phyloP scores from a whole-genome alignment of 2,797 vertebrate genomes.

The Rhynchotus rufescens region DNA sequence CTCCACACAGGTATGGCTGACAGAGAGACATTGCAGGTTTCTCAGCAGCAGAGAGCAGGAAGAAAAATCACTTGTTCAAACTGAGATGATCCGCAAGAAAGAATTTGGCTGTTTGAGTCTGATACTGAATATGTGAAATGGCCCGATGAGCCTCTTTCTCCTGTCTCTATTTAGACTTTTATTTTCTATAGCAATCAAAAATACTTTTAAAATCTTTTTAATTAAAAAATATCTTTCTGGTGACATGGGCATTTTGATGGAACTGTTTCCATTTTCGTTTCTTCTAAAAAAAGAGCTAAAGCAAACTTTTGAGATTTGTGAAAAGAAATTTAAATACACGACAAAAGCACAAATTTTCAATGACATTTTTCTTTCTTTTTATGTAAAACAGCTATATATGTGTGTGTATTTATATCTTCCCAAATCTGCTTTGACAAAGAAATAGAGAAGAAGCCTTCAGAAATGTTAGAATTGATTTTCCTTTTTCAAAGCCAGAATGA shows the following conservation, averaged over 20 bases:
- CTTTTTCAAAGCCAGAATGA: constrained; percentile 1
- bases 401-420: constrained; percentile 65
- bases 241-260: constrained; percentile 24
- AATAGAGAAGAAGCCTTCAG: constrained; percentile 40
- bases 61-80: background rate
- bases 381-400: constrained; percentile 51
- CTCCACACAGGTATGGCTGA: background rate
- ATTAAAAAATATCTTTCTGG: constrained; percentile 24
- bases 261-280: constrained; percentile 43
- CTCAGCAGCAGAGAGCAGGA: background rate
- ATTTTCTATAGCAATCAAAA: constrained; percentile 36
- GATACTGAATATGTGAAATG: background rate
- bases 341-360: constrained; percentile 61
- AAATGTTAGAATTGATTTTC: constrained; percentile 39
- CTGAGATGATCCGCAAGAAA: background rate
- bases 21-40: background rate
- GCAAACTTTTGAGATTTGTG: constrained; percentile 39
- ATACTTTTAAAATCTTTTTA: constrained; percentile 17
- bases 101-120: background rate
- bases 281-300: constrained; percentile 49
- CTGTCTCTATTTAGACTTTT: background rate
- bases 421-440: constrained; percentile 43
- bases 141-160: background rate
- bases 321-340: constrained; percentile 41
- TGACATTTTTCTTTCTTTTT: constrained; percentile 55